These are phyloP conservation scores for Poecilia wingei DNA, from an alignment of 2,797 vertebrate species.

Conservation along the genomic window DNA sequence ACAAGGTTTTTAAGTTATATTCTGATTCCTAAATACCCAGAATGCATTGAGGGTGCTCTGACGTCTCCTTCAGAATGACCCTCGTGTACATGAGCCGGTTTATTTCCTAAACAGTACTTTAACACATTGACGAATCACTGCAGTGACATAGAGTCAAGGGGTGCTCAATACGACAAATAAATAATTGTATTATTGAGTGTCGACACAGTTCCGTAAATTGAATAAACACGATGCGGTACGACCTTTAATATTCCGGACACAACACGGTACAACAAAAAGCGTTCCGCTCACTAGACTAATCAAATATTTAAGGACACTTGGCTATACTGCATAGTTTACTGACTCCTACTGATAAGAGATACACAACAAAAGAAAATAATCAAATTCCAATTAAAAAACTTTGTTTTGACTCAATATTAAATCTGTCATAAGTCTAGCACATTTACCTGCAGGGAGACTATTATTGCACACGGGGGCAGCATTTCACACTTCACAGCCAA, in stretches of 20 bases:
- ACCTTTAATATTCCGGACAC: constrained; percentile 20
- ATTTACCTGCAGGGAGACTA: not conserved
- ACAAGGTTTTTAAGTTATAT: accelerated
- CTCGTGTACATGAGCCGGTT: accelerated
- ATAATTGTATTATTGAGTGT: not conserved
- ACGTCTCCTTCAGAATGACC: accelerated
- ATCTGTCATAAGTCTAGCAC: not conserved
- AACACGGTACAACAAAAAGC: accelerated
- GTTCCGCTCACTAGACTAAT: constrained; percentile 31
- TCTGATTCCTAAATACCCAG: constrained; percentile 12
- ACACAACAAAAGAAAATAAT: not conserved
- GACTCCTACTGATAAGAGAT: not conserved
- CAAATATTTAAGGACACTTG: not conserved
- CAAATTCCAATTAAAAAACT: not conserved
- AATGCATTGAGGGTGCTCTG: constrained; percentile 42
- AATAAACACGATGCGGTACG: not conserved
- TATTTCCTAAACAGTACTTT: not conserved
- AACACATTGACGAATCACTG: not conserved
- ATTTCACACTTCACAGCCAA: constrained; percentile 8
- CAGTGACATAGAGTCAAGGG: not conserved
- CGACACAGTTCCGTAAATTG: not conserved
- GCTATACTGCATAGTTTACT: not conserved
- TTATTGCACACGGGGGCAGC: constrained; percentile 26
- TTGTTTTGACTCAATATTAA: not conserved
- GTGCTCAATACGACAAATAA: not conserved